Conservation (phyloP, 2,888 invertebrate genomes). For the Amphimallon solstitiale region DNA sequence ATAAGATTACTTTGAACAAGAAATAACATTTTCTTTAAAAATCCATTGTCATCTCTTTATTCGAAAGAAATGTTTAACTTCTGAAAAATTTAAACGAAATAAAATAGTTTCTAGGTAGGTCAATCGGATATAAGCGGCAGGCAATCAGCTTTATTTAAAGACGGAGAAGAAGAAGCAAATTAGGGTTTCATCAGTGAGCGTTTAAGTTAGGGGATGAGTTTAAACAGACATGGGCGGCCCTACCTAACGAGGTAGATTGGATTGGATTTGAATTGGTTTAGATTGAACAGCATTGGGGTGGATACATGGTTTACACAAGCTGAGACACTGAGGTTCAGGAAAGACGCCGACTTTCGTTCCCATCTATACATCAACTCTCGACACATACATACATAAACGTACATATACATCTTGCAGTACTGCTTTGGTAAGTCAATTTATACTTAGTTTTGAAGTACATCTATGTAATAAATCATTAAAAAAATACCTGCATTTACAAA, state of each 20-base stretch:
- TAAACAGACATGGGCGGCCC: constrained; percentile 60
- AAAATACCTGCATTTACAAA: too few species aligned
- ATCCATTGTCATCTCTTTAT: constrained; percentile 1
- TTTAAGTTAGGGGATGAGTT: constrained; percentile 59
- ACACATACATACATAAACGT: not conserved
- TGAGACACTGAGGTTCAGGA: constrained; percentile 17
- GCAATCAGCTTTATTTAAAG: constrained; percentile 60
- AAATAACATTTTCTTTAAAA: constrained; percentile 4
- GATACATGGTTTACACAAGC: constrained; percentile 55
- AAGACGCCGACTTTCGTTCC: constrained; percentile 13
- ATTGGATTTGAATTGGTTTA: constrained; percentile 63
- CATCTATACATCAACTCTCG: not conserved
- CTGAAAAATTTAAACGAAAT: constrained; percentile 32
- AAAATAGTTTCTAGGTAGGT: constrained; percentile 31
- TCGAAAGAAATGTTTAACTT: constrained; percentile 2
- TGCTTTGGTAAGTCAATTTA: too few species aligned
- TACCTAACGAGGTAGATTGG: constrained; percentile 61
- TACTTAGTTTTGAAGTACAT: too few species aligned
- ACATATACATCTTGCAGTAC: too few species aligned
- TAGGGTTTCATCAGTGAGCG: constrained; percentile 61
- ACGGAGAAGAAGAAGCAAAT: constrained; percentile 59
- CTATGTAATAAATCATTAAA: too few species aligned
- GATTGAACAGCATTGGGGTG: constrained; percentile 61
- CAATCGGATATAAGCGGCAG: constrained; percentile 31
- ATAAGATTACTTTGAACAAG: too few species aligned